phyloP scores from a whole-genome alignment of 2,113 vertebrate species.

The Pavo muticus region DNA sequence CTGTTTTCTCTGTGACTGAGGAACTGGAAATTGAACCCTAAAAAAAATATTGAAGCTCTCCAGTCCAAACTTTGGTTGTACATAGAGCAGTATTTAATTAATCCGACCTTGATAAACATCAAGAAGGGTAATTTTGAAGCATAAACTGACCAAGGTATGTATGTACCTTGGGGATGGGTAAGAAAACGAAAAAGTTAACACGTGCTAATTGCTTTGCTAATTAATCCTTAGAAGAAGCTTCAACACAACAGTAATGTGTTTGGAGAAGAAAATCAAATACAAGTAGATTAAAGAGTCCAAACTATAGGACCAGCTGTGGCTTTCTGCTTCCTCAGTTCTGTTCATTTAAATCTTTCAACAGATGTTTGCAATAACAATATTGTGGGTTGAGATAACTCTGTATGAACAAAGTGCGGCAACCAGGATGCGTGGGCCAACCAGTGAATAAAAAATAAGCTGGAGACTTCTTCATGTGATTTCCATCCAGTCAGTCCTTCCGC shows the following conservation, averaged over 20 bases:
- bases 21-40: background rate
- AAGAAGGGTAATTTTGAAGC: conserved; percentile 19
- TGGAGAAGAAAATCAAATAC: background rate
- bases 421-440: background rate
- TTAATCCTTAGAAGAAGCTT: conserved; percentile 17
- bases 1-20: conserved; percentile 49
- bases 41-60: background rate
- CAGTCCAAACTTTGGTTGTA: background rate
- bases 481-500: background rate
- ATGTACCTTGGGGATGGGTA: background rate
- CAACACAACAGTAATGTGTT: background rate
- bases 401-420: background rate
- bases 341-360: conserved; percentile 16
- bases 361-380: background rate
- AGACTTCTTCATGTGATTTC: background rate
- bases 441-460: background rate
- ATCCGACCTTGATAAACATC: conserved; percentile 6
- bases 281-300: background rate
- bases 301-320: background rate
- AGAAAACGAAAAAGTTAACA: background rate
- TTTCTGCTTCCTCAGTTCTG: background rate
- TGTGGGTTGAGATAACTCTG: background rate
- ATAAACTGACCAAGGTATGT: background rate
- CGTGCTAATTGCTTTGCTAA: conserved; percentile 6
- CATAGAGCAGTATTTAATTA: conserved; percentile 32